Conservation (phyloP, 2,797 vertebrate species). For the Dallia pectoralis region DNA sequence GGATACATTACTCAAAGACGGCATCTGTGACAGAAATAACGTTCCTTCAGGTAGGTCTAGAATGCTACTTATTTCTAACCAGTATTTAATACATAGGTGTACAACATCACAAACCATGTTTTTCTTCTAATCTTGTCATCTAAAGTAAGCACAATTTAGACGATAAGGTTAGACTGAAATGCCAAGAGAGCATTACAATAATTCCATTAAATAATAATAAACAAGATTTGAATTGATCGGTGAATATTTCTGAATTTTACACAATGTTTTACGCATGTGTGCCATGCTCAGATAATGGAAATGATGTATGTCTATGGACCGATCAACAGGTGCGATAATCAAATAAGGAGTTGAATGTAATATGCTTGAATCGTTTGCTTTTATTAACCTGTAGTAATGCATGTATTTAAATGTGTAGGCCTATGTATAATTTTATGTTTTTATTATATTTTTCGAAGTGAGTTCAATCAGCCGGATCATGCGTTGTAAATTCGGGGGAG, state of each 20-base stretch:
- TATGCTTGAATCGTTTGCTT: not conserved
- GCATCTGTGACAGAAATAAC: constrained; percentile 94
- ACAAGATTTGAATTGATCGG: not conserved
- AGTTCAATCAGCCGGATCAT: constrained; percentile 97
- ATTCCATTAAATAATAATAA: not conserved
- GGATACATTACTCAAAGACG: constrained; percentile 95
- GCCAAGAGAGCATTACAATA: not conserved
- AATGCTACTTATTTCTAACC: not conserved
- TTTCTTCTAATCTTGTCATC: too few species aligned
- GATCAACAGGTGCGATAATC: constrained; percentile 16
- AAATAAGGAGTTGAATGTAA: not conserved
- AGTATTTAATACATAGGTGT: not conserved
- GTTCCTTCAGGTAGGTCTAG: constrained; percentile 97
- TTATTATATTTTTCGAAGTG: constrained; percentile 68
- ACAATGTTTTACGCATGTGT: too few species aligned
- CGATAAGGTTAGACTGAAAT: not conserved
- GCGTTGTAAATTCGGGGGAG: constrained; percentile 95
- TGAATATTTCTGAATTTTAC: not conserved
- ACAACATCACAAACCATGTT: not conserved
- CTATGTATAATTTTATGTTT: not conserved
- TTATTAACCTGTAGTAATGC: not conserved
- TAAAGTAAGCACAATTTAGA: too few species aligned
- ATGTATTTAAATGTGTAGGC: not conserved
- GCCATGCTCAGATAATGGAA: not conserved
- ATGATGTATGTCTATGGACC: not conserved